Conservation (phyloP, 2,797 vertebrate species). For the Propithecus deckenii region DNA sequence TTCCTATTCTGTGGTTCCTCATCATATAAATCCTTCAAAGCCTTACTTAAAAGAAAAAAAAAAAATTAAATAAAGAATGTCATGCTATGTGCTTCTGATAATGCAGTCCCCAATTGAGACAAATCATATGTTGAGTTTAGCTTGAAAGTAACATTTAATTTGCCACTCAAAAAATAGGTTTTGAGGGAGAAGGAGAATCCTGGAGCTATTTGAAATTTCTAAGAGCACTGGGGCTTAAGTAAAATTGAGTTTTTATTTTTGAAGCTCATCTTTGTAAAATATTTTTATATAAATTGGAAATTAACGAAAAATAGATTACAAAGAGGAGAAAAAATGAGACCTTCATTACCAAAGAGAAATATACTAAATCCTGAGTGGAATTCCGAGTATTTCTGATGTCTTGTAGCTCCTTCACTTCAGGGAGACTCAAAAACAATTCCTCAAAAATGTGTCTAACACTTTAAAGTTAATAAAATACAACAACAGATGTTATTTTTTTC, state of each 20-base stretch:
- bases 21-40: not conserved
- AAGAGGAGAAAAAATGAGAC: not conserved
- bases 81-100: not conserved
- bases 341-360: not conserved
- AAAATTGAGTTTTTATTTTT: not conserved
- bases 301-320: not conserved
- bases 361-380: not conserved
- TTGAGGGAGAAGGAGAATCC: not conserved
- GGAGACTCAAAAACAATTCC: not conserved
- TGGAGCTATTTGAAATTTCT: not conserved
- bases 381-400: not conserved
- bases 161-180: not conserved
- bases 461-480: not conserved
- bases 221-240: not conserved
- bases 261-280: not conserved
- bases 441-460: not conserved
- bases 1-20: not conserved
- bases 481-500: not conserved
- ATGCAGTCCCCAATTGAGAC: not conserved
- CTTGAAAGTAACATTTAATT: not conserved
- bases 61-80: not conserved
- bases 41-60: conserved; percentile 8
- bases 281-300: conserved; percentile 10
- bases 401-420: not conserved
- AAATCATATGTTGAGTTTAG: not conserved